Evolutionary conservation across 2,797 vertebrate genomes (phyloP).

Genomic region (Agapornis canus): DNA sequence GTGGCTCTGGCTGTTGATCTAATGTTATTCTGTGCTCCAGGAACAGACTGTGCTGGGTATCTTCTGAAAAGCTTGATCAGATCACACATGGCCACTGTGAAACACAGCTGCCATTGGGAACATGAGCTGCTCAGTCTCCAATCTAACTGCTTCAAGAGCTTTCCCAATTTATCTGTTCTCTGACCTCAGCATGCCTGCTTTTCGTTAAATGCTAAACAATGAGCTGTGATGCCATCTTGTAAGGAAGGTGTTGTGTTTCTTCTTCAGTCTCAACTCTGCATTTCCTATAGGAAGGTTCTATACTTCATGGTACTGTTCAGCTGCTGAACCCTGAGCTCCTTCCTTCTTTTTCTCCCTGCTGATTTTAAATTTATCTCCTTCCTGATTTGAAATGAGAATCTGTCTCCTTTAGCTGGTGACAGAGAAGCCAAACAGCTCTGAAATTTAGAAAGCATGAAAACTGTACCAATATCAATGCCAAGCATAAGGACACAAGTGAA

Average conservation of each 20-base stretch:
- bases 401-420: background rate
- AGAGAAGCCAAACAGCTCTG: background rate
- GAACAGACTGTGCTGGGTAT: background rate
- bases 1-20: background rate
- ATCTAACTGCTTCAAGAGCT: background rate
- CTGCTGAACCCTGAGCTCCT: background rate
- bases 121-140: background rate
- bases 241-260: background rate
- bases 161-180: background rate
- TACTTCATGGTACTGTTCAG: background rate
- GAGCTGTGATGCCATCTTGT: background rate
- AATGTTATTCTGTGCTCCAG: background rate
- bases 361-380: background rate
- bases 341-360: background rate
- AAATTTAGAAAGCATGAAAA: background rate
- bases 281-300: background rate
- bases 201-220: background rate
- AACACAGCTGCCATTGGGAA: background rate
- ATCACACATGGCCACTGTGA: background rate
- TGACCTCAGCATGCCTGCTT: background rate
- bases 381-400: background rate
- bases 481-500: background rate
- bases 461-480: background rate
- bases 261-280: background rate
- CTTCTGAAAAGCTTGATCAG: background rate